These are phyloP conservation scores for Leptinotarsa lineolata DNA, from an alignment of 1,140 invertebrate genomes.

Conservation along the genomic window DNA sequence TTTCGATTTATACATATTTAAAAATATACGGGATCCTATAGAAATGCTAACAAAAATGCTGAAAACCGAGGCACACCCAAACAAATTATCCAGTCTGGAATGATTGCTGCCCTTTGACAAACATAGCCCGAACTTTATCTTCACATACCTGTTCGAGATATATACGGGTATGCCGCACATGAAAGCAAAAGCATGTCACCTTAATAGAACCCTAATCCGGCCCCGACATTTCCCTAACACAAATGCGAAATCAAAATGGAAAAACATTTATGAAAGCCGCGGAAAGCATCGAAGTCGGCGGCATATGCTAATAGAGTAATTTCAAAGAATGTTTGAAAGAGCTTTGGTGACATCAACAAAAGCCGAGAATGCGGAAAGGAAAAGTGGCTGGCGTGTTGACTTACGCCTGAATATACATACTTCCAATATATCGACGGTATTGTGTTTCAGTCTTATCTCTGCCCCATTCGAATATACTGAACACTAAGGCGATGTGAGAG, in stretches of 20 bases:
- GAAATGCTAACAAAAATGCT: too few species aligned
- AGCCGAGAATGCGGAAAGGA: conserved; percentile 1
- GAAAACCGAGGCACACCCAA: neutral
- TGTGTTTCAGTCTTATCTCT: conserved; percentile 40
- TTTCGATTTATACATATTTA: too few species aligned
- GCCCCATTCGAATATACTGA: neutral
- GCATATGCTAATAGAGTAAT: conserved; percentile 24
- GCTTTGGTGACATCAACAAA: conserved; percentile 5
- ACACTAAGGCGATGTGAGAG: neutral
- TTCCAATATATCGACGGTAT: conserved; percentile 43
- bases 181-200: conserved; percentile 25
- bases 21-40: too few species aligned
- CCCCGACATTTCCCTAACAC: conserved; percentile 6
- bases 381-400: conserved; percentile 33
- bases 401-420: conserved; percentile 38
- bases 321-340: conserved; percentile 8
- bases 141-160: neutral
- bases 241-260: conserved; percentile 25
- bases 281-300: conserved; percentile 3
- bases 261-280: conserved; percentile 14
- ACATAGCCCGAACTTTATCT: neutral
- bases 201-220: conserved; percentile 17
- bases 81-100: neutral
- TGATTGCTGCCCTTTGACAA: neutral
- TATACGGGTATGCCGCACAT: neutral